Base-by-base conservation (phyloP, 2,113 vertebrate genomes). In the Edolisoma coerulescens region DNA sequence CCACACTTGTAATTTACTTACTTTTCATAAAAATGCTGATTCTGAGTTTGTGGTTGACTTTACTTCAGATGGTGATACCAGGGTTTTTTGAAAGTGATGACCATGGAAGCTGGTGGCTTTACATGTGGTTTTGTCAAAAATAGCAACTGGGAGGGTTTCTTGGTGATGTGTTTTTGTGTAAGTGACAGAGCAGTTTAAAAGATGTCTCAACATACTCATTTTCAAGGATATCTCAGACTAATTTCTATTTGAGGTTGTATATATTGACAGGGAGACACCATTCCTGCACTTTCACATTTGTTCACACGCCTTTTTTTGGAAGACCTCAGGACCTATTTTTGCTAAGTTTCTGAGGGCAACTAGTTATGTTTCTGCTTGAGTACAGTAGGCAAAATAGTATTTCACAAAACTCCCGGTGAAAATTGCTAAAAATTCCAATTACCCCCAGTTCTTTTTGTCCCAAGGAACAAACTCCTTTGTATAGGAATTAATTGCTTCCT, bases 51-150 rank as follows among this genome's bases (percentile, higher is more conserved):
- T 81, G 79, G 71, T 42, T 88, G 52, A 44, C 56, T 84, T 1
- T n/a, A 71, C 75, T 94, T 96, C 68, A 95, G 79, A 95, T 54
- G 13, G 47, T 18, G 42, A 84, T 32, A 74, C 50, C 45, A 45
- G 49, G 37, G 10, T 23, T 60, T 54, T 89, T 73, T 63, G 28
- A 67, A 94, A 93, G 50, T 6, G 35, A 70, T 93, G 91, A 88
- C 63, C 28, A 74, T 78, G 39, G 50, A 95, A 80, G 33, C 68
- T 56, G 82, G 76, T 64, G 42, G 52, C 44, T 94, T 79, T 85
- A 70, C 52, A 56, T 71, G 60, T 75, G 87, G 76, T 74, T 96
- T 94, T 75, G 68, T 45, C n/a, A 84, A 81, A 90, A 94, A 75
- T 68, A 93, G 64, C 10, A 10, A 19, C 7, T 50, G 19, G 79